These are phyloP conservation scores for Pedetes capensis DNA, from an alignment of 2,113 vertebrate genomes.

Conservation along the genomic window DNA sequence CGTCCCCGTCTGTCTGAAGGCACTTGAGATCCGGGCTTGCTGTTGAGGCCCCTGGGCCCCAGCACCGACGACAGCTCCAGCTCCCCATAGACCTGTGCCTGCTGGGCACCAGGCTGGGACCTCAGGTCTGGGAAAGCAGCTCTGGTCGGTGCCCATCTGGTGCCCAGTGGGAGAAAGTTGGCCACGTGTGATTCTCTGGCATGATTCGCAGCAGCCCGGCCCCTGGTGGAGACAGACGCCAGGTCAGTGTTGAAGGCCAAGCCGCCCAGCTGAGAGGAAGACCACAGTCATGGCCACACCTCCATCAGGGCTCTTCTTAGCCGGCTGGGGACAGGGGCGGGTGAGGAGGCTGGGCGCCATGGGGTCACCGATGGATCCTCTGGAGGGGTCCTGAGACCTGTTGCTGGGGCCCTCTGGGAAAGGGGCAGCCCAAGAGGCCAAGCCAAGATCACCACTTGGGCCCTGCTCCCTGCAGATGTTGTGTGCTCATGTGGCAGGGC, in stretches of 20 bases:
- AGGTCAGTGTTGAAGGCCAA: no score
- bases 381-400: not conserved
- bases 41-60: not conserved
- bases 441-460: not conserved
- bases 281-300: rapidly evolving
- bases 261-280: no score
- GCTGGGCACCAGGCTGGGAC: not conserved
- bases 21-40: not conserved
- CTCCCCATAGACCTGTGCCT: not conserved
- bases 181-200: not conserved
- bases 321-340: not conserved
- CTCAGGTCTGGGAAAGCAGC: not conserved
- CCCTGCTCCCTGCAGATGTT: not conserved
- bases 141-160: not conserved
- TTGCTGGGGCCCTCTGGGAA: not conserved
- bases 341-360: not conserved
- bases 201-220: not conserved
- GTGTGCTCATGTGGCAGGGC: not conserved
- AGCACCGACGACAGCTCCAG: not conserved
- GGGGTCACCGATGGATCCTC: not conserved
- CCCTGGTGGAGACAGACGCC: rapidly evolving
- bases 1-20: not conserved
- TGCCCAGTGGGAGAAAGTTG: not conserved
- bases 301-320: not conserved
- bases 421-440: no score